Conservation (phyloP, 2,888 invertebrate genomes). For the Pristionchus fissidentatus region DNA sequence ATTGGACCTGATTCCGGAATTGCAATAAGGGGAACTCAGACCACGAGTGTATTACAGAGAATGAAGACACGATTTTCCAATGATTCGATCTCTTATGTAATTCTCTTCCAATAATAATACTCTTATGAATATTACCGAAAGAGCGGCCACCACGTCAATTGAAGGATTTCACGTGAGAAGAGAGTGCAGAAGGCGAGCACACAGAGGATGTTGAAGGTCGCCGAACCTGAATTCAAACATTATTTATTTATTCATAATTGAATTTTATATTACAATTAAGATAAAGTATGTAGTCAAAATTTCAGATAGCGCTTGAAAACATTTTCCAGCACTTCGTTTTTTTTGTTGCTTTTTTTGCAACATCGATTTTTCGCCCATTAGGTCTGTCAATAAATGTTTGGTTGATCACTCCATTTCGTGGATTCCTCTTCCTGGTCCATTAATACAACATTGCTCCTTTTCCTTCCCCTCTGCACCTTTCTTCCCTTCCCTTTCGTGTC, state of each 20-base stretch:
- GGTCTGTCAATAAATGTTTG: no score
- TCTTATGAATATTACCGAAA: slow-evolving; percentile 56
- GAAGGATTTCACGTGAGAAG: slow-evolving; percentile 68
- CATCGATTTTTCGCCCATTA: background rate
- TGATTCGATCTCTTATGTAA: background rate
- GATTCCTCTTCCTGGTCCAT: no score
- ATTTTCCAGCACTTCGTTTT: background rate
- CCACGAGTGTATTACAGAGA: background rate
- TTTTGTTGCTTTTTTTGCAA: background rate
- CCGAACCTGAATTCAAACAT: slow-evolving; percentile 77
- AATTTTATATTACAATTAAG: background rate
- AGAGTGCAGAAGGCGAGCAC: slow-evolving; percentile 73
- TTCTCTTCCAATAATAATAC: background rate
- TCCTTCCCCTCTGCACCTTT: no score
- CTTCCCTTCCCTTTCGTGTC: slow-evolving; percentile 31
- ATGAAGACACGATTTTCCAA: background rate
- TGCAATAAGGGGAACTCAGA: background rate
- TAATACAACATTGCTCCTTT: no score
- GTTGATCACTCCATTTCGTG: no score
- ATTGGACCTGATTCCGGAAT: background rate
- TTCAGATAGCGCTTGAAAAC: no score
- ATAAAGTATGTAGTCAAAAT: background rate
- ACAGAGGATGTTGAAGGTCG: slow-evolving; percentile 74
- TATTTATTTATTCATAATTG: background rate
- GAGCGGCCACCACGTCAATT: slow-evolving; percentile 72